Base-by-base conservation (phyloP, 37 sponge, comb jelly and placozoan species). In the Oscarella lobularis region DNA sequence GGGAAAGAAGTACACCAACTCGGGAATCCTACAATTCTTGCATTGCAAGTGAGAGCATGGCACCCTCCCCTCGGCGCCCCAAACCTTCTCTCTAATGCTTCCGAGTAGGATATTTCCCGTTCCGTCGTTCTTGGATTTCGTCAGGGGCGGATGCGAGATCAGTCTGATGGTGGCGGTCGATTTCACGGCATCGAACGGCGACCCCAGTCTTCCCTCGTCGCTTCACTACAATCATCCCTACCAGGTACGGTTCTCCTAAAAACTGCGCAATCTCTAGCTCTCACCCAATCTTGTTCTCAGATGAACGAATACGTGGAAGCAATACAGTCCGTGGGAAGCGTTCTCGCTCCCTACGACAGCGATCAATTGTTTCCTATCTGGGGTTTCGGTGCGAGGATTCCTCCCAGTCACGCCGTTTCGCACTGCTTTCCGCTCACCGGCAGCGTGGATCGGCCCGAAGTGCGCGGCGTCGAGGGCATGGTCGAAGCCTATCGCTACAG, bases 1-100 rank as follows among this genome's bases (percentile, higher is more conserved):
- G 75, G 79, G 72, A 39, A n/a, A 20, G 27, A 89, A 89, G 67
- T 89, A 89, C 68, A 68, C 39, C 38, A 85, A 85, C 55, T 88
- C 90, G 14, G 94, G 94, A 3, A 82, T 75, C 0, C 65, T 91
- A 20, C 65, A 77, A 67, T 87, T 91, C 41, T 37, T 5, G 33
- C 41, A 76, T 41, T 87, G 84, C 14, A 84, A 65, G 92, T 91
- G 66, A 75, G 78, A 34, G 1, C 30, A 36, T 37, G 30, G 36
- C 2, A 37, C 65, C 37, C 3, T 14, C 37, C 33, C 66, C 29
- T 35, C 65, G 55, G 3, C 35, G 39, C 9, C 3, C 37, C n/a
- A n/a, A n/a, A n/a, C n/a, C n/a, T n/a, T n/a, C n/a, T n/a, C n/a
- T n/a, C n/a, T n/a, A n/a, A n/a, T n/a, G n/a, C n/a, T n/a, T n/a